Evolutionary conservation across 2,888 invertebrate genomes (phyloP).

Genomic region (Ochlodes sylvanus): DNA sequence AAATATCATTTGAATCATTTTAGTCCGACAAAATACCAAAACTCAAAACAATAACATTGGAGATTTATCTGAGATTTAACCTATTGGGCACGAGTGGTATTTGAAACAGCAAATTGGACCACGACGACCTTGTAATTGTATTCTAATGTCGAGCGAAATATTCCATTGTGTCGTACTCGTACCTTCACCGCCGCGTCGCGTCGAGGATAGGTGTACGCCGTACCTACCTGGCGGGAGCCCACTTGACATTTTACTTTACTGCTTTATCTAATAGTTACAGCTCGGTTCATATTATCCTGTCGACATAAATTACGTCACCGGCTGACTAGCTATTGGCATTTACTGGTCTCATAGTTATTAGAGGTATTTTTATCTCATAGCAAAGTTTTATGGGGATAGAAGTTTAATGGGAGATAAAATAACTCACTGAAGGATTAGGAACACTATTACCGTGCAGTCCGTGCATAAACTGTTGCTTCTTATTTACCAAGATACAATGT

Average conservation of each 20-base stretch:
- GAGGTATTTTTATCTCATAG: slow-evolving; percentile 6
- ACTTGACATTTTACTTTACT: slow-evolving; percentile 50
- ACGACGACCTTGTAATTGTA: slow-evolving; percentile 72
- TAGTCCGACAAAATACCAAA: slow-evolving; percentile 1
- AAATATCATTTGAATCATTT: not conserved
- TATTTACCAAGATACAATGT: no score
- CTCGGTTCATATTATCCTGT: slow-evolving; percentile 48
- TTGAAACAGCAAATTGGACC: slow-evolving; percentile 56
- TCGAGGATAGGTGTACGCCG: slow-evolving; percentile 41
- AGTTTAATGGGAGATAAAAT: not conserved
- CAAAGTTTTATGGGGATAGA: slow-evolving; percentile 7
- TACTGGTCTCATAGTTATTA: slow-evolving; percentile 9
- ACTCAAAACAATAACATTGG: slow-evolving; percentile 26
- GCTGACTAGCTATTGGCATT: slow-evolving; percentile 10
- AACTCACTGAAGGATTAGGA: not conserved
- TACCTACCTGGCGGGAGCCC: slow-evolving; percentile 10
- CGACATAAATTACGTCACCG: slow-evolving; percentile 49
- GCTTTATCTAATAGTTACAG: slow-evolving; percentile 44
- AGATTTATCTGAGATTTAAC: slow-evolving; percentile 40
- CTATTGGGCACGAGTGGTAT: slow-evolving; percentile 35
- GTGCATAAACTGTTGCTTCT: no score
- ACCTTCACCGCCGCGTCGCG: slow-evolving; percentile 52
- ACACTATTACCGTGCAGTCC: not conserved
- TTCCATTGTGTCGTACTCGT: slow-evolving; percentile 65
- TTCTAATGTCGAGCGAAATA: slow-evolving; percentile 70